Percentiles rank a stretch among this genome's conserved stretches.
These are phyloP conservation scores for Mesocricetus auratus DNA, from an alignment of 2,113 vertebrate species.

Conservation along the genomic window DNA sequence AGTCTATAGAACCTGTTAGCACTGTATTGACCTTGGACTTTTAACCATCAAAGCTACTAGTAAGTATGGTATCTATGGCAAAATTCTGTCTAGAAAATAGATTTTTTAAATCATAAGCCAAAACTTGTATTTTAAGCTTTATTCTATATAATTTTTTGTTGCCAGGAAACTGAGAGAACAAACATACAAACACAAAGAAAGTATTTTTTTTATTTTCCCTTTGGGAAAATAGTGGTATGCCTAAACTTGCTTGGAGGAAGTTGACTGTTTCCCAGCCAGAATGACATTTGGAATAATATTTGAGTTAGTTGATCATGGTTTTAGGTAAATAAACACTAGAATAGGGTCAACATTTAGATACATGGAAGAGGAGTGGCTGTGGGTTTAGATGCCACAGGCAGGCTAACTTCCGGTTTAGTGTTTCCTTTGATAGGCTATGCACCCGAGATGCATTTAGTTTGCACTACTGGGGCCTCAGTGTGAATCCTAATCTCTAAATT, in stretches of 20 bases:
- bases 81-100: slow-evolving; percentile 33
- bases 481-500: slow-evolving; percentile 4
- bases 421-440: not conserved
- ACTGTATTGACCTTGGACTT: slow-evolving; percentile 30
- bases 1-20: not conserved
- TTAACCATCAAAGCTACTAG: slow-evolving; percentile 41
- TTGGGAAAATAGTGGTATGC: slow-evolving; percentile 61
- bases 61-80: not conserved
- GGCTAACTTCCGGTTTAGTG: not conserved
- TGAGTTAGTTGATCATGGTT: slow-evolving; percentile 51
- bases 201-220: not conserved
- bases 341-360: slow-evolving; percentile 10
- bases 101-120: not conserved
- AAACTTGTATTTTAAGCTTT: slow-evolving; percentile 46
- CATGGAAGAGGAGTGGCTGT: not conserved
- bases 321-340: slow-evolving; percentile 52
- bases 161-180: slow-evolving; percentile 43
- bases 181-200: not conserved
- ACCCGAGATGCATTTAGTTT: slow-evolving; percentile 3
- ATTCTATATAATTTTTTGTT: slow-evolving; percentile 59
- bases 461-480: not conserved
- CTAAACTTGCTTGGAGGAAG: slow-evolving; percentile 62
- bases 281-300: slow-evolving; percentile 58
- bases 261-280: slow-evolving; percentile 42
- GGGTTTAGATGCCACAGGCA: not conserved